Evolutionary conservation across 1,140 invertebrate species (phyloP).

Genomic region (Brachionus koreanus): DNA sequence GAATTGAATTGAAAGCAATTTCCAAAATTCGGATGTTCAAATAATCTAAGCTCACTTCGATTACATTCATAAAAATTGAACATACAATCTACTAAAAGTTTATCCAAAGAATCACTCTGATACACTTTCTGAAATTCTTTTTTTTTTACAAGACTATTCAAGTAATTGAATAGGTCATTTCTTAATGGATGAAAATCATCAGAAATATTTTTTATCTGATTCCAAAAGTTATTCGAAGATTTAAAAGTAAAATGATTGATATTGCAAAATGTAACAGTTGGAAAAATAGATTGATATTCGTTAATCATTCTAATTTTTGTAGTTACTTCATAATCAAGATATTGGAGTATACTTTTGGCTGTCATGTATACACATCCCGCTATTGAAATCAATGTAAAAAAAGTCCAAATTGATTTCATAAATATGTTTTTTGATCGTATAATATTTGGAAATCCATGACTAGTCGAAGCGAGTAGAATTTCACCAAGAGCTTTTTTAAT

Average conservation of each 20-base stretch:
- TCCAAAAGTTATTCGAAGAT: background rate
- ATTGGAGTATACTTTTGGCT: background rate
- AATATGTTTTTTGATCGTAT: background rate
- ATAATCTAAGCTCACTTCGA: background rate
- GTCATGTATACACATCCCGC: background rate
- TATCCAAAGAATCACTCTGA: background rate
- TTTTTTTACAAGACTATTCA: background rate
- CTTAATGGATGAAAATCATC: background rate
- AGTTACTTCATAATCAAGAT: background rate
- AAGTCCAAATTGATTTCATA: background rate
- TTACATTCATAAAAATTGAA: background rate
- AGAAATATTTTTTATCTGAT: background rate
- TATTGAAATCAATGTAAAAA: background rate
- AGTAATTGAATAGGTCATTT: background rate
- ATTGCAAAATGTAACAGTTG: background rate
- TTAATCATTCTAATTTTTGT: background rate
- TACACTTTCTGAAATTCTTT: background rate
- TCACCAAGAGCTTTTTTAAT: too few relatives aligned
- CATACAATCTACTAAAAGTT: background rate
- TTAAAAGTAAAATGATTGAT: background rate
- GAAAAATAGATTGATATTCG: background rate
- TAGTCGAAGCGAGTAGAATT: background rate
- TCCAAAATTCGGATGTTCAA: background rate
- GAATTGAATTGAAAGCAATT: slow-evolving; percentile 38
- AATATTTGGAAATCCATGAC: slow-evolving; percentile 3